phyloP scores from a whole-genome alignment of 2,888 invertebrate species.

The Ichneumoninae sp. region DNA sequence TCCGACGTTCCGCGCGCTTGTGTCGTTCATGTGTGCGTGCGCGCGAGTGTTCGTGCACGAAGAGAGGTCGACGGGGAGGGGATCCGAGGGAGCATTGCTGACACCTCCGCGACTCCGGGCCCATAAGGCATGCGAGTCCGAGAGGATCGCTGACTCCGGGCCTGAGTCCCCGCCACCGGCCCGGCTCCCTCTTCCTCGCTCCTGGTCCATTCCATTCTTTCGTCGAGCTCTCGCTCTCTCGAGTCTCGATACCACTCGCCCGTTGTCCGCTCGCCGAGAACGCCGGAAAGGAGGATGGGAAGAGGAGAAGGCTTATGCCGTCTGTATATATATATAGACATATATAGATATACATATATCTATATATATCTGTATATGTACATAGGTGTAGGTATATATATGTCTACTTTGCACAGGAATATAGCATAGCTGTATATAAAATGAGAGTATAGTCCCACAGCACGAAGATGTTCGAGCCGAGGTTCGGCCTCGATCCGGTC shows the following conservation, averaged over 20 bases:
- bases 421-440: conserved; percentile 41
- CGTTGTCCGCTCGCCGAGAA: conserved; percentile 65
- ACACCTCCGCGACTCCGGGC: conserved; percentile 64
- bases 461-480: conserved; percentile 61
- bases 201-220: conserved; percentile 20
- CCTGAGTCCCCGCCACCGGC: conserved; percentile 4
- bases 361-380: conserved; percentile 4
- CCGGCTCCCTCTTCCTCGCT: not conserved
- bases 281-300: conserved; percentile 68
- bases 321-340: conserved; percentile 1
- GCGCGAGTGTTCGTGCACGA: not conserved
- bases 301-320: conserved; percentile 52
- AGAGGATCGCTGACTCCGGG: conserved; percentile 47
- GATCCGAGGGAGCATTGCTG: conserved; percentile 65
- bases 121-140: conserved; percentile 53
- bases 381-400: not conserved
- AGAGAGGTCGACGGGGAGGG: conserved; percentile 1
- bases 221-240: conserved; percentile 14
- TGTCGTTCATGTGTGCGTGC: conserved; percentile 21
- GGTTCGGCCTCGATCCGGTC: conserved; percentile 74
- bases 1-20: conserved; percentile 72
- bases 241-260: conserved; percentile 4
- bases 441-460: conserved; percentile 53
- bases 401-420: conserved; percentile 9
- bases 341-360: not conserved